These are phyloP conservation scores for Tauraco erythrolophus DNA, from an alignment of 2,113 vertebrate species.

Conservation along the genomic window DNA sequence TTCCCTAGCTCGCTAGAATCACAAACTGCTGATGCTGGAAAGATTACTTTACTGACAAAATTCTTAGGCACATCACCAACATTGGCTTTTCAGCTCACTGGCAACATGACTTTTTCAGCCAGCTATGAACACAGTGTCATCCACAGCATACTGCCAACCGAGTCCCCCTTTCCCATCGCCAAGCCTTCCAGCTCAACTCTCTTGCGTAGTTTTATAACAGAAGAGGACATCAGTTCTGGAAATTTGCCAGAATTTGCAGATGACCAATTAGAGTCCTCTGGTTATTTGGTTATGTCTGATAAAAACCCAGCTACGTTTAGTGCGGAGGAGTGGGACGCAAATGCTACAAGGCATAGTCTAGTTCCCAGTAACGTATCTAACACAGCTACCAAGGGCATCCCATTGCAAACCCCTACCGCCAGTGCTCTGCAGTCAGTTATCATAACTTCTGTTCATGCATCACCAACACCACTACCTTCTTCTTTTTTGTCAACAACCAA, in stretches of 20 bases:
- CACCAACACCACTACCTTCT: constrained; percentile 47
- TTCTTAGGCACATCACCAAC: background rate
- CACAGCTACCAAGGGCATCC: constrained; percentile 19
- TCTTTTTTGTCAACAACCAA: constrained; percentile 52
- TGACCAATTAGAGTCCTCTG: background rate
- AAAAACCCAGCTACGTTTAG: background rate
- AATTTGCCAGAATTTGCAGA: background rate
- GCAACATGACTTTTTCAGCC: constrained; percentile 20
- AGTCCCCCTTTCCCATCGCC: background rate
- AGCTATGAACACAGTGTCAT: constrained; percentile 23
- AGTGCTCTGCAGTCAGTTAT: constrained; percentile 59
- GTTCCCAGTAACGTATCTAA: background rate
- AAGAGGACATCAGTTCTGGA: constrained; percentile 1
- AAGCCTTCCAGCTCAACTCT: constrained; percentile 13
- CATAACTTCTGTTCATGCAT: constrained; percentile 65
- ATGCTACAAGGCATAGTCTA: background rate
- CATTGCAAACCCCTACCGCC: constrained; percentile 47
- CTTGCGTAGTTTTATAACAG: background rate
- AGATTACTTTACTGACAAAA: background rate
- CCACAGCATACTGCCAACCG: background rate
- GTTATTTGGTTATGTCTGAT: background rate
- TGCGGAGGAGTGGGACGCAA: background rate
- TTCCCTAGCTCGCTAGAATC: background rate
- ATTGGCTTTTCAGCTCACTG: constrained; percentile 20
- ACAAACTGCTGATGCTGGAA: background rate